Evolutionary conservation across 1,140 invertebrate species (phyloP).

Genomic region (Plutomurus gul): DNA sequence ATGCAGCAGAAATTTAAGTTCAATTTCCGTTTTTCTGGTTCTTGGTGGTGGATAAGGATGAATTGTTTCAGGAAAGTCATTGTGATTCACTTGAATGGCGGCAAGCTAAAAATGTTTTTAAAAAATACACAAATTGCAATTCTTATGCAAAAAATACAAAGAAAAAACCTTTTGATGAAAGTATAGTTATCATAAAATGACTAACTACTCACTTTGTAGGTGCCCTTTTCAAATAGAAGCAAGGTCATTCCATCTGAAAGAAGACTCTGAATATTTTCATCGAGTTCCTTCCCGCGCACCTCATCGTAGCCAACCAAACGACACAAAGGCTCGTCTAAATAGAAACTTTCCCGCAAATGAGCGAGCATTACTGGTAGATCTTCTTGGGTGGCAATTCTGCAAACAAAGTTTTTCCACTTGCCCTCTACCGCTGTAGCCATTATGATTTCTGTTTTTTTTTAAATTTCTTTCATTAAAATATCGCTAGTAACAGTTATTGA

Average conservation of each 20-base stretch:
- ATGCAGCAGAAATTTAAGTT: neutral
- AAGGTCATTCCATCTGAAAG: neutral
- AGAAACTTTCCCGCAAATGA: neutral
- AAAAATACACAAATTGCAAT: too few species aligned
- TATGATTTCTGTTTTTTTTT: too few species aligned
- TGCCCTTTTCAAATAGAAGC: neutral
- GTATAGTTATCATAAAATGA: too few species aligned
- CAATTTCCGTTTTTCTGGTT: neutral
- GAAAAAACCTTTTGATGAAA: too few species aligned
- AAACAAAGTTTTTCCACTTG: constrained; percentile 1
- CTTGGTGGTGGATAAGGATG: neutral
- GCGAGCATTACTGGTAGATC: neutral
- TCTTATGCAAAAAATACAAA: too few species aligned
- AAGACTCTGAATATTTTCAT: neutral
- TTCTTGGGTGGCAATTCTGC: neutral
- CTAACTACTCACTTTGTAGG: neutral
- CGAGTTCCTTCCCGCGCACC: neutral
- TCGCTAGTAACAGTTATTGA: too few species aligned
- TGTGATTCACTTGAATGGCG: neutral
- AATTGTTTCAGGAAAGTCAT: neutral
- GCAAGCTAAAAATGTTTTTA: neutral
- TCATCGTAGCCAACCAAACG: neutral
- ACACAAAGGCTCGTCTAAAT: neutral
- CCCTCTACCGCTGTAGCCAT: too few species aligned
- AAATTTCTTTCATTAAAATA: too few species aligned